Base-by-base conservation (phyloP, 2,113 vertebrate genomes). In the Melanerpes formicivorus region DNA sequence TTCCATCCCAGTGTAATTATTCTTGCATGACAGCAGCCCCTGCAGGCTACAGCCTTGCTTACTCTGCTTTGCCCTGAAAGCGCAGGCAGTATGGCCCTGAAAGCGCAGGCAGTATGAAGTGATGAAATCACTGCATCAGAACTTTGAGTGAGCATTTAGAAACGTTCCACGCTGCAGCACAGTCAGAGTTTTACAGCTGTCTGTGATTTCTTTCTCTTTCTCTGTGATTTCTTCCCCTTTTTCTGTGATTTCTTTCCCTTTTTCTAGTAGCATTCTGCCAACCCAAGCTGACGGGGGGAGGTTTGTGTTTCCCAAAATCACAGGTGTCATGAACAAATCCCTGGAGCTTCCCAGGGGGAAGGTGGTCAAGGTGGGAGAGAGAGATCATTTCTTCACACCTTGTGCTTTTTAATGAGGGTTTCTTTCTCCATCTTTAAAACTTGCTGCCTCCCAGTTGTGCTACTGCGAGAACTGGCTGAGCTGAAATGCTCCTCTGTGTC, bases 21-120 rank as follows among this genome's bases (percentile, higher is more conserved):
- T 93, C 97, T 96, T 97, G 94, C 80, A 92, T 96, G 95, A 96
- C 97, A 98, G 97, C 97, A 97, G 80, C 96, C 97, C 97, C 98
- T 98, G 96, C 97, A 97, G 97, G 97, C 96, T 96, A 81, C 64
- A 96, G 84, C 77, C 78, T 95, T 95, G 75, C 85, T 89, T 89
- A 80, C 60, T 87, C 73, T 59, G 58, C 50, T 91, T 79, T 80
- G 89, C 71, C 95, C 91, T 95, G 89, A 83, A 85, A 94, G 64
- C 62, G 93, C 18, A 5, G 64, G 65, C 80, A 90, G 76, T 71
- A 65, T 67, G 75, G 89, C 71, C 95, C 91, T 95, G 89, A 83
- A 85, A 94, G 64, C 62, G 93, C 18, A 5, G 64, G 65, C 80
- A 90, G 76, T 71, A 65, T 67, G 75, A 46, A 63, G n/a, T 75